Percentiles rank a stretch among this genome's conserved stretches.
phyloP scores from a whole-genome alignment of 2,888 invertebrate genomes.

The Phengaris alcon region DNA sequence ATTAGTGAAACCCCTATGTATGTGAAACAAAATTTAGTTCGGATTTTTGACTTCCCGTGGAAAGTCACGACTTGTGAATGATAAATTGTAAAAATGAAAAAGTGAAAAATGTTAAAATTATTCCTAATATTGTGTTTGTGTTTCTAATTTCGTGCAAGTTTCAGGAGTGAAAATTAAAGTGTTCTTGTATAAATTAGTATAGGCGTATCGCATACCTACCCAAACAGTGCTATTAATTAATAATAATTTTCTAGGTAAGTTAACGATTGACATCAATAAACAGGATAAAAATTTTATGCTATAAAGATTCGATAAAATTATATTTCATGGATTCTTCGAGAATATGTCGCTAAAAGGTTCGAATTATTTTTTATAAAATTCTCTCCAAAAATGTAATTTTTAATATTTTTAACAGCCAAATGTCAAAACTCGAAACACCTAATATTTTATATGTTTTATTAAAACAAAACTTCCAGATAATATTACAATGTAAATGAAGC shows the following conservation, averaged over 20 bases:
- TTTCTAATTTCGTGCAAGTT: not conserved
- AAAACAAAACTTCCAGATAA: not conserved
- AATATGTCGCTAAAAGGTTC: not conserved
- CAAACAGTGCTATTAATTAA: too few species aligned
- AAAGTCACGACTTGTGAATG: slow-evolving; percentile 45
- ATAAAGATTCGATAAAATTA: too few species aligned
- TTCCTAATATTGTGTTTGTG: not conserved
- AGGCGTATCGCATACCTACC: not conserved
- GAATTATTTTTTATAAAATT: not conserved
- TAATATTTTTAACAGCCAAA: not conserved
- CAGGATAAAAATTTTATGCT: not conserved
- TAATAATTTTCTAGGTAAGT: too few species aligned
- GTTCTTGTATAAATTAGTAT: not conserved
- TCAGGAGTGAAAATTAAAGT: not conserved
- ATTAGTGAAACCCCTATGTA: slow-evolving; percentile 59
- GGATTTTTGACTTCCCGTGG: slow-evolving; percentile 58
- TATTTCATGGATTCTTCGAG: too few species aligned
- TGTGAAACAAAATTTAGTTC: slow-evolving; percentile 61
- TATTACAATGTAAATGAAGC: slow-evolving; percentile 6
- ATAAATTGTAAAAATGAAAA: not conserved
- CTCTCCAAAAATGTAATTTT: not conserved
- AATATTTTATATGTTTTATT: slow-evolving; percentile 11
- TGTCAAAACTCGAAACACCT: not conserved
- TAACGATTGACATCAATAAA: not conserved
- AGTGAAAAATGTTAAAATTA: not conserved